Percentiles rank a stretch among this genome's conserved stretches.
Evolutionary conservation across 2,888 invertebrate species (phyloP).

Genomic region (Papilio demoleus): DNA sequence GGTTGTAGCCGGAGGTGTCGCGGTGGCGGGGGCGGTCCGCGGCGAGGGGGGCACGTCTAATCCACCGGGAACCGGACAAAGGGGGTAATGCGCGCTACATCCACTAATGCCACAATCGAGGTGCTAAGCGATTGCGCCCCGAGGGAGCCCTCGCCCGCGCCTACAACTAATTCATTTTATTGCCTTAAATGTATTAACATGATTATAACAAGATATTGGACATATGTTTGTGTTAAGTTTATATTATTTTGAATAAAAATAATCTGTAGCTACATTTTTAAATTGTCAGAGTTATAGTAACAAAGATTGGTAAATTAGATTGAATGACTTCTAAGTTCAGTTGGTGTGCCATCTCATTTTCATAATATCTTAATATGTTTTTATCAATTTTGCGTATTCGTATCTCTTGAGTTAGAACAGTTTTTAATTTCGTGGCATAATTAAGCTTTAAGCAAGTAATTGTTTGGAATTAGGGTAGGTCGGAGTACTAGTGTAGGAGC

Average conservation of each 20-base stretch:
- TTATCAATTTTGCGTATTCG: neutral
- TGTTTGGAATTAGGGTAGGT: neutral
- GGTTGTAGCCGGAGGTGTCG: neutral
- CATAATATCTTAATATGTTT: neutral
- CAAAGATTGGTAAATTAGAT: neutral
- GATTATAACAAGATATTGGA: constrained; percentile 16
- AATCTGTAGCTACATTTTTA: neutral
- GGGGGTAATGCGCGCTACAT: constrained; percentile 48
- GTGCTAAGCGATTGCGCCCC: constrained; percentile 48
- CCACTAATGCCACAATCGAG: constrained; percentile 45
- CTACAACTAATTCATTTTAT: constrained; percentile 34
- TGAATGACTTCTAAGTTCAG: neutral
- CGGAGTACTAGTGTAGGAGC: neutral
- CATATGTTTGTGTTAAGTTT: constrained; percentile 12
- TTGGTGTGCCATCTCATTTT: neutral
- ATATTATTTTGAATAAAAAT: neutral
- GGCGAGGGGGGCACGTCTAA: constrained; percentile 47
- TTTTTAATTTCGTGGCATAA: neutral
- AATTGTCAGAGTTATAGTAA: neutral
- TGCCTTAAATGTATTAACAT: constrained; percentile 37
- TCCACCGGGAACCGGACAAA: constrained; percentile 47
- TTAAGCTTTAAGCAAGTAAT: neutral
- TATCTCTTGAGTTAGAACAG: neutral
- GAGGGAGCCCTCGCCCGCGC: constrained; percentile 43
- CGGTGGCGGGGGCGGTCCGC: neutral